Conservation (phyloP, 2,797 vertebrate genomes). For the Trichosurus vulpecula region DNA sequence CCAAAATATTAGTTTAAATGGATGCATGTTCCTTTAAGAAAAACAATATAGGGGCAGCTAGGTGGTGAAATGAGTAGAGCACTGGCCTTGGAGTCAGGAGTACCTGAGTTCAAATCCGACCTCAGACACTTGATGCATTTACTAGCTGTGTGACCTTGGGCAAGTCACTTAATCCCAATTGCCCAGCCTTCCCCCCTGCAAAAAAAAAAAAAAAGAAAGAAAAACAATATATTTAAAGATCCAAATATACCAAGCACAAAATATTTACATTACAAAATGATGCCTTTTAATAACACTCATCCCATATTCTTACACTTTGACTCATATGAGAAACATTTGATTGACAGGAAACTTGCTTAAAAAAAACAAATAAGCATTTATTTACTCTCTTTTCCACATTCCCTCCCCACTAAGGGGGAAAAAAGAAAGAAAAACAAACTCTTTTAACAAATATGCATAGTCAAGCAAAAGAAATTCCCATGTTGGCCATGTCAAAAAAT, state of each 20-base stretch:
- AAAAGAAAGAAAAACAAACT: background rate
- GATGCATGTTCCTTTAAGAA: background rate
- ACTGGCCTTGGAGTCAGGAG: too few species aligned
- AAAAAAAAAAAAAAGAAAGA: too few species aligned
- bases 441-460: background rate
- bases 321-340: background rate
- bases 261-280: background rate
- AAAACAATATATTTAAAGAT: background rate
- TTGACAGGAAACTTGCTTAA: background rate
- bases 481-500: background rate
- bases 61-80: too few species aligned
- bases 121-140: too few species aligned
- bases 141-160: too few species aligned
- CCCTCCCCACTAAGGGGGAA: too few species aligned
- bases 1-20: background rate
- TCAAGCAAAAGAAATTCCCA: background rate
- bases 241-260: background rate
- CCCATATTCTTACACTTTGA: background rate
- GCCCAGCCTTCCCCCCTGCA: too few species aligned
- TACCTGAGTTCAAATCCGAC: too few species aligned
- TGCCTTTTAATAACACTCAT: background rate
- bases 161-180: too few species aligned
- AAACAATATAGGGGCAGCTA: too few species aligned
- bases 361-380: background rate
- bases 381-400: background rate